Base-by-base conservation (phyloP, 2,797 vertebrate genomes). In the Propithecus deckenii region DNA sequence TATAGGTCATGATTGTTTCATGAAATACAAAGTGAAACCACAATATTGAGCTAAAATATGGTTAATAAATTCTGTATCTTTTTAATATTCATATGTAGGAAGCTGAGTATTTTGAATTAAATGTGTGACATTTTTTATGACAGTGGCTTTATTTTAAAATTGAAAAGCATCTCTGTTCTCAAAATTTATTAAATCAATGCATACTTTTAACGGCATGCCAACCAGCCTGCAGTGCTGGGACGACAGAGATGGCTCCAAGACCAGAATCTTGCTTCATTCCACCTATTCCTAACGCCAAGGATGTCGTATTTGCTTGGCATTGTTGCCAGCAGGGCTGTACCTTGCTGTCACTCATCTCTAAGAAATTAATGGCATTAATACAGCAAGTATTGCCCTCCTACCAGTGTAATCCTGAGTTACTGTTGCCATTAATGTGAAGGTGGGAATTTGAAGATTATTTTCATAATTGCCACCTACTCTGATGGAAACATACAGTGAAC, bases 371-470 rank as follows among this genome's bases (percentile, higher is more conserved):
- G 46, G 28, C 55, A 52, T 86, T 93, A 69, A 67, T 76, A 59
- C 30, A 86, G 91, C n/a, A 81, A 94, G 67, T 25, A 43, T 50
- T 72, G 25, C 35, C 48, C 50, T 92, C 46, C 76, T 89, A 69
- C 67, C 38, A 79, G 13, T 46, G 17, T 43, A 91, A 94, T 50
- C 65, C 41, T 43, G 28, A 96, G 23, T 72, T 97, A 50, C 28
- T 89, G 22, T 22, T 92, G 41, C 89, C 76, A 90, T 15, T 86
- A 50, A 65, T 67, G 59, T 35, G 35, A 91, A 80, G 32, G 61
- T 65, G 41, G 63, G n/a, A 98, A 80, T 65, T 71, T 83, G 74
- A 97, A 97, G 43, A 86, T 92, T 92, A 86, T 97, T 97, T 97
- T 71, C 81, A 72, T 96, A 97, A 91, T 84, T 96, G 91, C 86